Conservation (phyloP, 30 jellyfish, hydroid and myxozoan species). For the Calvadosia cruxmelitensis region DNA sequence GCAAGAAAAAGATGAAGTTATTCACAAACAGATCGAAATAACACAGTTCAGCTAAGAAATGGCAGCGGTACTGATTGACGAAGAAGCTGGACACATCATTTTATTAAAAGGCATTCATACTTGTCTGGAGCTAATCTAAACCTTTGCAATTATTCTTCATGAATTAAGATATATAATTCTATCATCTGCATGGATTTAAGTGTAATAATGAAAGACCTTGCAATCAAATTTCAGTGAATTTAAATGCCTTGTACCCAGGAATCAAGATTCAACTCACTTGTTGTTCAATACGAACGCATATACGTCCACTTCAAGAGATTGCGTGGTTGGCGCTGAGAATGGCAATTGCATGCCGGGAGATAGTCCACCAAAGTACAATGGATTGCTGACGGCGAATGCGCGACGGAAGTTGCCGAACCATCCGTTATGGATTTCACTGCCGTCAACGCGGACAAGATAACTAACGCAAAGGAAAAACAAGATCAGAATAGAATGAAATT, state of each 20-base stretch:
- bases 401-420: constrained; percentile 79
- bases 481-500: too few relatives aligned
- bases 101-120: not conserved
- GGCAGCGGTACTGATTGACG: not conserved
- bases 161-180: too few relatives aligned
- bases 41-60: not conserved
- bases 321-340: constrained; percentile 43
- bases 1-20: too few relatives aligned
- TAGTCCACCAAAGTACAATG: constrained; percentile 70
- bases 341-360: constrained; percentile 43
- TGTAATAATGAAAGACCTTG: not conserved
- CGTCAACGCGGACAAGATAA: constrained; percentile 66
- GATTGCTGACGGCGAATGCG: constrained; percentile 45
- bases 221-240: not conserved
- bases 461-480: constrained; percentile 7
- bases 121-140: not conserved
- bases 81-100: not conserved
- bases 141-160: too few relatives aligned
- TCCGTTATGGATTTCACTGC: constrained; percentile 49
- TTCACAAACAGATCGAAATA: too few relatives aligned
- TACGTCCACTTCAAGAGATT: constrained; percentile 59
- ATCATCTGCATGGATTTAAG: too few relatives aligned
- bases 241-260: too few relatives aligned
- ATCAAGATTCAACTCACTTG: constrained; percentile 37
- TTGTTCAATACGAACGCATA: constrained; percentile 36